Conservation (phyloP, 2,797 vertebrate genomes). For the Tinamus major region DNA sequence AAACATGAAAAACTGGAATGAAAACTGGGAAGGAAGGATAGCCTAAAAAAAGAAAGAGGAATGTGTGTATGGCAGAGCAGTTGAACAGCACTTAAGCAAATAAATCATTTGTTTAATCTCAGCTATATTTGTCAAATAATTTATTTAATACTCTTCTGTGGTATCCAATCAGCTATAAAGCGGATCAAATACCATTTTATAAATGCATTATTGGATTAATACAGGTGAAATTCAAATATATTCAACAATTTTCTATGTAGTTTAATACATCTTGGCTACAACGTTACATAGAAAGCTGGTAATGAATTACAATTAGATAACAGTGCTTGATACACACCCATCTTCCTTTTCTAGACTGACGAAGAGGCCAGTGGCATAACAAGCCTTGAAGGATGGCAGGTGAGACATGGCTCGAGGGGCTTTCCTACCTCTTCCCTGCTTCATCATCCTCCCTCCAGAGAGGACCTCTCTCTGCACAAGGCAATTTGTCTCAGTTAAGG, state of each 20-base stretch:
- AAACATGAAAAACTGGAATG: neutral
- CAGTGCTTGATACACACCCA: neutral
- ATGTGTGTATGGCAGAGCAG: neutral
- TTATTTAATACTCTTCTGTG: conserved; percentile 8
- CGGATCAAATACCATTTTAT: neutral
- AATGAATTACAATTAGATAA: neutral
- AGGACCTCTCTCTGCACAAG: neutral
- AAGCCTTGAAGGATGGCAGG: neutral
- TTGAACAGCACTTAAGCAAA: neutral
- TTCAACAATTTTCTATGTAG: neutral
- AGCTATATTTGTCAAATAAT: neutral
- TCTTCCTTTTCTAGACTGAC: neutral
- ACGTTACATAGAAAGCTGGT: neutral
- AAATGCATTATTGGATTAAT: conserved; percentile 5
- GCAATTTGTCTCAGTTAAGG: neutral
- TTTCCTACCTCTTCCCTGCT: neutral
- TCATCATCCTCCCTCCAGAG: neutral
- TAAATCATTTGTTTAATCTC: conserved; percentile 2
- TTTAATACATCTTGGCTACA: neutral
- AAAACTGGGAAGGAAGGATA: conserved; percentile 16
- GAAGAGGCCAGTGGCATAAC: neutral
- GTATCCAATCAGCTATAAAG: neutral
- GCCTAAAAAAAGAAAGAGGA: neutral
- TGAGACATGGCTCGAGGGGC: neutral
- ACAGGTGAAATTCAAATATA: neutral